Conservation (phyloP, 2,888 invertebrate species). For the Cheilosia impressa region DNA sequence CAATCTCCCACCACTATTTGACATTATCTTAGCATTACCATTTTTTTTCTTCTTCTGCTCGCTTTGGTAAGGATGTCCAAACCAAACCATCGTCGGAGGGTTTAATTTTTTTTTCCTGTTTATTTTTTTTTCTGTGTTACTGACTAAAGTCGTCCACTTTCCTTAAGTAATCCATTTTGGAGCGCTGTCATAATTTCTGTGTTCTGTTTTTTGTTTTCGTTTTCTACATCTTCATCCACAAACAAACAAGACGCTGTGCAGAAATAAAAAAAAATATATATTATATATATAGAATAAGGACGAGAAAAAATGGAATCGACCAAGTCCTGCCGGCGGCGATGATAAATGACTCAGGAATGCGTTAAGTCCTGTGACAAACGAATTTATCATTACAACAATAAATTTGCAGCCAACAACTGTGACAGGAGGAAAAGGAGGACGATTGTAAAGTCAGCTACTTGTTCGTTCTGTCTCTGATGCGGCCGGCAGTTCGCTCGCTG, state of each 20-base stretch:
- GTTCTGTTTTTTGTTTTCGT: constrained; percentile 53
- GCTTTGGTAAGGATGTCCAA: constrained; percentile 45
- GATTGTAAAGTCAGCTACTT: constrained; percentile 55
- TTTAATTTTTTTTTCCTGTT: background rate
- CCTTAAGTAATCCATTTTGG: constrained; percentile 75
- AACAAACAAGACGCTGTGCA: constrained; percentile 66
- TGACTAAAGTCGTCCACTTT: constrained; percentile 72
- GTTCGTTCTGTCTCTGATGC: constrained; percentile 21
- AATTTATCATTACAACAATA: constrained; percentile 76
- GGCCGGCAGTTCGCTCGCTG: background rate
- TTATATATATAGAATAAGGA: background rate
- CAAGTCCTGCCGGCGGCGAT: constrained; percentile 73
- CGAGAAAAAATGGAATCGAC: constrained; percentile 52
- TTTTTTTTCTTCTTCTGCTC: constrained; percentile 28
- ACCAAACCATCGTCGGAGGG: constrained; percentile 29
- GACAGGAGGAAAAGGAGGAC: constrained; percentile 29
- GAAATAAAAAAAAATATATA: constrained; percentile 36
- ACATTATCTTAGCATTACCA: constrained; percentile 70
- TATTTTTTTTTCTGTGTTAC: constrained; percentile 29
- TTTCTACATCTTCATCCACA: constrained; percentile 43
- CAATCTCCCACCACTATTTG: constrained; percentile 57
- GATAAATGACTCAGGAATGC: constrained; percentile 75
- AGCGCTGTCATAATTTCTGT: constrained; percentile 75
- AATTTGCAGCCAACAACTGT: constrained; percentile 69
- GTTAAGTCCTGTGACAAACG: constrained; percentile 75